These are phyloP conservation scores for Camelus bactrianus DNA, from an alignment of 2,113 vertebrate genomes.

Conservation along the genomic window DNA sequence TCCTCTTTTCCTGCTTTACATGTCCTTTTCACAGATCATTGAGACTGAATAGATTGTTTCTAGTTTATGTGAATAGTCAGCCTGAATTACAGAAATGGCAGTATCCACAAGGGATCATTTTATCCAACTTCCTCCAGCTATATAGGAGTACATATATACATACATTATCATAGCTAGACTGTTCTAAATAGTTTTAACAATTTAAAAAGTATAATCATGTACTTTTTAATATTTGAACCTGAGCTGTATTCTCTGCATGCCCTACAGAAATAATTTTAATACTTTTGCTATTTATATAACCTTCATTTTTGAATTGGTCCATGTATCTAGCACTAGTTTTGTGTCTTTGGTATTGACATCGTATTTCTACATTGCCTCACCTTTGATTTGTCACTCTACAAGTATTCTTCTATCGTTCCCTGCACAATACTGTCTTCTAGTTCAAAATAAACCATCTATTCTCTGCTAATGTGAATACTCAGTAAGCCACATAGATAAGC, in stretches of 20 bases:
- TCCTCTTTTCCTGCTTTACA: conserved; percentile 29
- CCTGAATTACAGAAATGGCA: neutral
- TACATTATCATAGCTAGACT: neutral
- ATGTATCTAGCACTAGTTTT: neutral
- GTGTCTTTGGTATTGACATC: neutral
- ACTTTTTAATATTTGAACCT: neutral
- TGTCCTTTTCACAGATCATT: conserved; percentile 62
- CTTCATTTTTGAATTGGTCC: neutral
- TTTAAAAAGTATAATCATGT: neutral
- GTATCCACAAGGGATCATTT: neutral
- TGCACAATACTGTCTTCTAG: neutral
- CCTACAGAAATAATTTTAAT: neutral
- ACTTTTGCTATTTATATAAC: neutral
- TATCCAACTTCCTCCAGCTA: neutral
- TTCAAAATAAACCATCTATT: neutral
- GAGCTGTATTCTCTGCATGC: neutral
- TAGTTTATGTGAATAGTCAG: neutral
- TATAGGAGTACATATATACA: neutral
- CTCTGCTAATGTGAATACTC: neutral
- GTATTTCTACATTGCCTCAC: neutral
- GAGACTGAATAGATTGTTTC: neutral
- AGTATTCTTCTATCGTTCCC: neutral
- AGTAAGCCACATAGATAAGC: neutral
- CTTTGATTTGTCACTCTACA: neutral
- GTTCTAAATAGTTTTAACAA: neutral